Conservation (phyloP, 37 sponge, comb jelly and placozoan genomes). For the Petrosia ficiformis region DNA sequence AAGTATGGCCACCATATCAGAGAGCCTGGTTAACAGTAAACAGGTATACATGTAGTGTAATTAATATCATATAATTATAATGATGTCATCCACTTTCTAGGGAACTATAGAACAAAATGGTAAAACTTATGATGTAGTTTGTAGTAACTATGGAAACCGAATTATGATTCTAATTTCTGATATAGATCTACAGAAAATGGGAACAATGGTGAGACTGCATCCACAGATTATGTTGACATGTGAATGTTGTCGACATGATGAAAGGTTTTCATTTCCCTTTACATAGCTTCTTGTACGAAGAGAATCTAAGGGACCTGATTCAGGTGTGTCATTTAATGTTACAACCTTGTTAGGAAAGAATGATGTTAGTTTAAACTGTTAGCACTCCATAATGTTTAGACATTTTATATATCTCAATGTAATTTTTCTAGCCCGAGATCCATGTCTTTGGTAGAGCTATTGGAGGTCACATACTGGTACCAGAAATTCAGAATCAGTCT, state of each 20-base stretch:
- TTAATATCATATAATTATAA: too few species aligned
- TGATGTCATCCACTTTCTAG: too few species aligned
- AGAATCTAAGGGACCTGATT: not conserved
- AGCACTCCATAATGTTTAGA: not conserved
- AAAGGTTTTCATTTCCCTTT: too few species aligned
- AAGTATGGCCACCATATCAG: too few species aligned
- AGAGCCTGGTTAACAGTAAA: too few species aligned
- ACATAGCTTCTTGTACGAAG: not conserved
- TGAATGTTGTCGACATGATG: too few species aligned
- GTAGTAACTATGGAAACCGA: not conserved
- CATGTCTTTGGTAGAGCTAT: not conserved
- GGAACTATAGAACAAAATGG: not conserved
- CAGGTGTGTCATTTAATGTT: not conserved
- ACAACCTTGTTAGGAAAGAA: not conserved
- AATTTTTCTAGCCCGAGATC: not conserved
- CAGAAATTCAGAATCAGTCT: too few species aligned
- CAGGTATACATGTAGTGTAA: too few species aligned
- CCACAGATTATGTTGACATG: too few species aligned
- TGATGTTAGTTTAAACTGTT: not conserved
- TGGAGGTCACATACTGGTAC: not conserved
- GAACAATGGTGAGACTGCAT: not conserved
- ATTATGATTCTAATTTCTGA: not conserved
- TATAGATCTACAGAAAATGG: not conserved
- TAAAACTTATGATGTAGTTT: not conserved
- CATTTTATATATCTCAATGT: not conserved